Conservation (phyloP, 92 coral and sea anemone genomes). For the Palythoa grandis region DNA sequence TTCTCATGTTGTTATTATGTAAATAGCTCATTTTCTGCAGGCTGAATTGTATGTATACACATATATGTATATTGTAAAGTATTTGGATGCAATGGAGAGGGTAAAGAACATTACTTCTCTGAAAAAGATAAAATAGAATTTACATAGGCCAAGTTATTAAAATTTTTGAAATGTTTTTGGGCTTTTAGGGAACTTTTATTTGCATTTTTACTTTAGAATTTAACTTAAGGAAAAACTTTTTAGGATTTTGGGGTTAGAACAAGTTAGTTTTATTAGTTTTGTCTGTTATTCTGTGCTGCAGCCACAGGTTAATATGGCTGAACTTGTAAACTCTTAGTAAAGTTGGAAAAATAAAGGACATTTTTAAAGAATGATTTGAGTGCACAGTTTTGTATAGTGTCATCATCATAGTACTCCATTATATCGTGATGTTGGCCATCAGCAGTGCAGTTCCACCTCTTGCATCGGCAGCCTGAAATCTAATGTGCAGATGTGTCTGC, state of each 20-base stretch:
- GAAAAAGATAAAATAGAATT: slow-evolving; percentile 3
- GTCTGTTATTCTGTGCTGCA: slow-evolving; percentile 78
- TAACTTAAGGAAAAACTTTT: background rate
- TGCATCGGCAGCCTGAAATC: no score
- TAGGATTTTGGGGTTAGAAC: background rate
- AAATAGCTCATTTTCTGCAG: slow-evolving; percentile 39
- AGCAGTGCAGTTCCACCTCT: no score
- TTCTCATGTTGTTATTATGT: slow-evolving; percentile 2
- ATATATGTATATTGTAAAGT: slow-evolving; percentile 39
- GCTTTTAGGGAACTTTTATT: slow-evolving; percentile 39
- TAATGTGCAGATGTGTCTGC: no score
- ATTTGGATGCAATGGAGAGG: background rate
- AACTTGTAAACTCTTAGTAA: slow-evolving; percentile 16
- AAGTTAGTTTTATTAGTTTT: slow-evolving; percentile 29
- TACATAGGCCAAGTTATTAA: background rate
- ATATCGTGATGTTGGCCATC: no score
- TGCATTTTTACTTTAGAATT: slow-evolving; percentile 15
- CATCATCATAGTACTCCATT: no score
- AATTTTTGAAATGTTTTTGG: background rate
- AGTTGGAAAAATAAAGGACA: slow-evolving; percentile 20
- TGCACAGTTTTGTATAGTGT: background rate
- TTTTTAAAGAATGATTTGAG: background rate
- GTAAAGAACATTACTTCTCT: background rate
- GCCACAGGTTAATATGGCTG: slow-evolving; percentile 67
- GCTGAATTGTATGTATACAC: slow-evolving; percentile 33